Conservation (phyloP, 2,888 invertebrate species). For the Aphodius granarius region DNA sequence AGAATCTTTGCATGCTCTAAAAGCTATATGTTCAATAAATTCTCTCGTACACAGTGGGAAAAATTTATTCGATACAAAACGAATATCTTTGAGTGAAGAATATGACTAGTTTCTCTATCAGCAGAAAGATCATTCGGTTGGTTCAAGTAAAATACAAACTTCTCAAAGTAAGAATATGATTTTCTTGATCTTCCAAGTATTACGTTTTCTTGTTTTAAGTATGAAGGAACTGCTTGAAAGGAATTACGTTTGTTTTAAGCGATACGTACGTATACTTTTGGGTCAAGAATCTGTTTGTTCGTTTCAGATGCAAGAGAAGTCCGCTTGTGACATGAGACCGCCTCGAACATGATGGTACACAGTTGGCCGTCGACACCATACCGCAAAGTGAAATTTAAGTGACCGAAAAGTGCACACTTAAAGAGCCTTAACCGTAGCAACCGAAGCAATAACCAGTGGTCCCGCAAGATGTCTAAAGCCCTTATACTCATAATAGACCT, state of each 20-base stretch:
- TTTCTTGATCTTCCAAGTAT: too few relatives aligned
- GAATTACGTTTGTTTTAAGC: too few relatives aligned
- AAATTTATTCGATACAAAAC: too few relatives aligned
- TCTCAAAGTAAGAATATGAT: too few relatives aligned
- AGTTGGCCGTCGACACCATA: slow-evolving; percentile 47
- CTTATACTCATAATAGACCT: slow-evolving; percentile 52
- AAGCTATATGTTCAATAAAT: not conserved
- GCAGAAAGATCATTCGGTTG: too few relatives aligned
- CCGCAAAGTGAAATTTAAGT: slow-evolving; percentile 52
- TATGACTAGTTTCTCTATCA: not conserved
- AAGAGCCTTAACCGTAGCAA: slow-evolving; percentile 35
- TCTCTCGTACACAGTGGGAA: too few relatives aligned
- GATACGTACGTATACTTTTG: too few relatives aligned
- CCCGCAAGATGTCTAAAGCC: slow-evolving; percentile 48
- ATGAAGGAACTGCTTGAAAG: too few relatives aligned
- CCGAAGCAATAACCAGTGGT: slow-evolving; percentile 43
- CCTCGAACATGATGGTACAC: slow-evolving; percentile 45
- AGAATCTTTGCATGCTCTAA: not conserved
- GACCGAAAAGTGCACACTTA: slow-evolving; percentile 34
- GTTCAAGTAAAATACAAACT: too few relatives aligned
- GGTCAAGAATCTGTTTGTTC: slow-evolving; percentile 17
- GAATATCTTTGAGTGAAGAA: too few relatives aligned
- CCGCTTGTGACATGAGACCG: slow-evolving; percentile 24
- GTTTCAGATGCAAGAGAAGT: slow-evolving; percentile 42
- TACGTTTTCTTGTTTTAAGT: too few relatives aligned